Base-by-base conservation (phyloP, 2,113 vertebrate genomes). In the Okapia johnstoni region DNA sequence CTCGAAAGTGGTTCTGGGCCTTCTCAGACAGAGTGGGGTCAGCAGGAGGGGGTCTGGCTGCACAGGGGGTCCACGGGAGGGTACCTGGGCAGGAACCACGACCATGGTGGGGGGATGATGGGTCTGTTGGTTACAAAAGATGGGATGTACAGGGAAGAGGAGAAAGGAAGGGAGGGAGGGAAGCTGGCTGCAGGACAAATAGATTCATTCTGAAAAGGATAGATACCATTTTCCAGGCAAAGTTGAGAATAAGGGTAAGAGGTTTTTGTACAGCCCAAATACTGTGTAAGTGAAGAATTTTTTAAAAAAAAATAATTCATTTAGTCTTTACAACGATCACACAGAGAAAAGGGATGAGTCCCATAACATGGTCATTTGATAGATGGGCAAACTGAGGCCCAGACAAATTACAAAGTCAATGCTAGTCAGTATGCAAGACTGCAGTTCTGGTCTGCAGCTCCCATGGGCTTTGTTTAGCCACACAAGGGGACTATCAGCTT, bases 31-130 rank as follows among this genome's bases (percentile, higher is more conserved):
- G 10, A 60, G 9, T 2, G 1, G 19, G 28, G n/a, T 17, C 50
- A 26, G 19, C 36, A 1, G 28, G 15, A 5, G 58, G 3, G 16
- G 43, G n/a, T 3, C 11, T 4, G 17, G 80, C 63, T 28, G 36
- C 25, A n/a, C 3, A 1, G 8, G 40, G 77, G 9, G 6, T 16
- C 73, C 1, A 0, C 0, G 5, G 12, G 1, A 10, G 86, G 33
- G 50, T 5, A 0, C 28, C 19, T 2, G 2, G 48, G 23, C 10
- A 7, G 14, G 84, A 52, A 52, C 1, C 19, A 13, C 0, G 6
- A 52, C 13, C 16, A 1, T 0, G 7, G 25, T 0, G 0, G 46
- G 0, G 9, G 6, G 23, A 58, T 25, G 1, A 1, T 1, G 2
- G 9, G 19, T 14, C 50, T 50, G n/a, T 3, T 26, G 17, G 43